Evolutionary conservation across 2,113 vertebrate genomes (phyloP).

Genomic region (Erythrocercus mccallii): DNA sequence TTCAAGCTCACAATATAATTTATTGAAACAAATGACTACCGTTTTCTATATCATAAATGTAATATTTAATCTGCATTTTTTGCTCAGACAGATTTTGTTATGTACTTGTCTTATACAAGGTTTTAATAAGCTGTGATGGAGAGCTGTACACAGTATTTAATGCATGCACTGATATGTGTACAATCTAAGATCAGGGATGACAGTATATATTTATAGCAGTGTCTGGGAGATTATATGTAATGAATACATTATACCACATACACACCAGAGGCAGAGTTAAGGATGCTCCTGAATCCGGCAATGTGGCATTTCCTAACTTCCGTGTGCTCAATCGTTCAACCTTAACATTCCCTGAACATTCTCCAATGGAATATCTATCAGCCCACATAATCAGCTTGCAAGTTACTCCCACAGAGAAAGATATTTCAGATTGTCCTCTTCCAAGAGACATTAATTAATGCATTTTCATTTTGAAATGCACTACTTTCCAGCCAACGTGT

Average conservation of each 20-base stretch:
- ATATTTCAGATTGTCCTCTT: constrained; percentile 41
- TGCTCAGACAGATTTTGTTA: constrained; percentile 1
- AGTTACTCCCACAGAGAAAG: constrained; percentile 56
- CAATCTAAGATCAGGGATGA: neutral
- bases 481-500: constrained; percentile 6
- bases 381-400: constrained; percentile 39
- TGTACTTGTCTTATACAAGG: neutral
- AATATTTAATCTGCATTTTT: constrained; percentile 13
- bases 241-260: constrained; percentile 1
- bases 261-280: constrained; percentile 17
- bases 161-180: neutral
- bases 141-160: neutral
- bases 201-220: constrained; percentile 36
- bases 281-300: neutral
- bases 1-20: neutral
- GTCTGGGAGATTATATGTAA: constrained; percentile 28
- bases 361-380: constrained; percentile 26
- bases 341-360: constrained; percentile 21
- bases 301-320: neutral
- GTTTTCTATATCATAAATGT: neutral
- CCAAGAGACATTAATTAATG: constrained; percentile 53
- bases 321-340: neutral
- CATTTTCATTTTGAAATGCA: constrained; percentile 49
- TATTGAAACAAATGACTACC: neutral
- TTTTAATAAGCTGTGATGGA: constrained; percentile 21